Conservation (phyloP, 64 coral and sea anemone genomes). For the Stichodactyla mertensii region DNA sequence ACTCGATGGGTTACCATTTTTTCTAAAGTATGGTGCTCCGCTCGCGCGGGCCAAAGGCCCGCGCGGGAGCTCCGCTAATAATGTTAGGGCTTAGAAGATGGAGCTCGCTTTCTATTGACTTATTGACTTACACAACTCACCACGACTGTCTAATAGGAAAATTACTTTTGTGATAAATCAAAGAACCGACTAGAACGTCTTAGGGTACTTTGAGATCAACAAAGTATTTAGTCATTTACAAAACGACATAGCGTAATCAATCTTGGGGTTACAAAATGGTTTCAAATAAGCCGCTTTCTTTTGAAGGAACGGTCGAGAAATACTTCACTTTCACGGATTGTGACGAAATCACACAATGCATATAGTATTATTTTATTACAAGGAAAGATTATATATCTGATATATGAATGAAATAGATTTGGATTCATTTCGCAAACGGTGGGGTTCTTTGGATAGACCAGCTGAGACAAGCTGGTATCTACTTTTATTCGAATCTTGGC, state of each 20-base stretch:
- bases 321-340: not conserved
- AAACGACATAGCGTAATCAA: not conserved
- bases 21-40: too few species aligned
- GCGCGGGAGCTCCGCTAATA: too few species aligned
- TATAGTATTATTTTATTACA: not conserved
- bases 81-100: too few species aligned
- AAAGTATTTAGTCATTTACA: not conserved
- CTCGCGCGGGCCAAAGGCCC: too few species aligned
- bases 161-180: not conserved
- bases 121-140: not conserved
- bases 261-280: not conserved
- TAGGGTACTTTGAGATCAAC: not conserved
- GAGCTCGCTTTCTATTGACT: too few species aligned
- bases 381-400: not conserved
- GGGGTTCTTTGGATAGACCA: not conserved
- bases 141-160: not conserved
- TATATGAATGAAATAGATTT: not conserved
- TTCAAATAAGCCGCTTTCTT: not conserved
- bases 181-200: not conserved
- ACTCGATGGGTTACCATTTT: too few species aligned
- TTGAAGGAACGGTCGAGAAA: not conserved
- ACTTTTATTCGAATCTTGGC: not conserved
- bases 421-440: not conserved
- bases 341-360: not conserved
- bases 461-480: not conserved